Evolutionary conservation across 2,888 invertebrate genomes (phyloP).

Genomic region (Odontocerum albicorne): DNA sequence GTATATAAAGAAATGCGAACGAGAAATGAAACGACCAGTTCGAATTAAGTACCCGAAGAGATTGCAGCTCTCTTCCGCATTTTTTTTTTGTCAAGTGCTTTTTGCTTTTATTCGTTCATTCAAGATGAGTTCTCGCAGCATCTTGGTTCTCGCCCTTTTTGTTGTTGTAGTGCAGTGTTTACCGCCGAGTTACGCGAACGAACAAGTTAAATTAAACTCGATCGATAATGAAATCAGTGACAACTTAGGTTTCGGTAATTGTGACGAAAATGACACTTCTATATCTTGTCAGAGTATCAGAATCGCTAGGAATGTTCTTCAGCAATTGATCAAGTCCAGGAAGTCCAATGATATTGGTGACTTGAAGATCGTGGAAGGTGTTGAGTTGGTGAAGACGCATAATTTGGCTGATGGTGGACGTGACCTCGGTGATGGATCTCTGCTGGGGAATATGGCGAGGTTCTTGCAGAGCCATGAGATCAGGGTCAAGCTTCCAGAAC

Average conservation of each 20-base stretch:
- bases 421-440: conserved; percentile 51
- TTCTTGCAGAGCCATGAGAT: conserved; percentile 74
- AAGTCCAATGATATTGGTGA: conserved; percentile 46
- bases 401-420: conserved; percentile 52
- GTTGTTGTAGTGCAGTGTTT: conserved; percentile 7
- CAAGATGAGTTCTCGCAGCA: conserved; percentile 5
- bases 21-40: conserved; percentile 19
- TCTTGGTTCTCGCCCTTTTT: background rate
- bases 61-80: conserved; percentile 3
- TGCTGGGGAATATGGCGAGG: conserved; percentile 62
- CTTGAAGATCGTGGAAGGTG: conserved; percentile 63
- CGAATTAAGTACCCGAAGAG: conserved; percentile 7
- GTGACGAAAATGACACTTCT: conserved; percentile 43
- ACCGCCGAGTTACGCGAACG: conserved; percentile 12
- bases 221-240: conserved; percentile 27
- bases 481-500: conserved; percentile 68
- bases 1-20: conserved; percentile 29
- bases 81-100: background rate
- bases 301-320: conserved; percentile 53
- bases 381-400: conserved; percentile 60
- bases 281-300: conserved; percentile 55
- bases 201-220: conserved; percentile 21
- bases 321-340: conserved; percentile 52
- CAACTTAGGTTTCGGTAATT: conserved; percentile 29
- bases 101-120: background rate